These are phyloP conservation scores for Neolamprologus longior DNA, from an alignment of 2,113 vertebrate genomes.

Conservation along the genomic window DNA sequence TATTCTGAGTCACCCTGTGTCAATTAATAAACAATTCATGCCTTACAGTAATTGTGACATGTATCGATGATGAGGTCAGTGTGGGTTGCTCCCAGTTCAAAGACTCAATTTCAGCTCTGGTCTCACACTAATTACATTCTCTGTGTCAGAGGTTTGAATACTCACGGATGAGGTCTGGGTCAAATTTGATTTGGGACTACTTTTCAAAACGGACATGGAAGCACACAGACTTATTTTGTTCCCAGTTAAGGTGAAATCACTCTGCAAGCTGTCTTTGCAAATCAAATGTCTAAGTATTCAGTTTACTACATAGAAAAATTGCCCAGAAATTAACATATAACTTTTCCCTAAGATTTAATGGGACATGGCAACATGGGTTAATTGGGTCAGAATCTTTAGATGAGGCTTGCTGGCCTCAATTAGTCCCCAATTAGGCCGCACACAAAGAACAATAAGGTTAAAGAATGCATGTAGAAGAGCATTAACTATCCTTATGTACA, in stretches of 20 bases:
- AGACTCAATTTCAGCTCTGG: neutral
- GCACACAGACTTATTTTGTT: neutral
- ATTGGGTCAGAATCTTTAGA: neutral
- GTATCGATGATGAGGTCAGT: neutral
- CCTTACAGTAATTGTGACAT: neutral
- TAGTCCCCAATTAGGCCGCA: conserved; percentile 3
- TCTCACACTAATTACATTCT: conserved; percentile 14
- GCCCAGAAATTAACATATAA: neutral
- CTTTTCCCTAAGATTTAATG: neutral
- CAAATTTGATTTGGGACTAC: neutral
- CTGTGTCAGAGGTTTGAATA: neutral
- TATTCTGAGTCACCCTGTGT: neutral
- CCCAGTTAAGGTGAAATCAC: neutral
- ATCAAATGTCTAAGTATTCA: neutral
- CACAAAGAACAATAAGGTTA: neutral
- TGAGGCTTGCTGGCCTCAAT: conserved; percentile 36
- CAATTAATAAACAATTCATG: conserved; percentile 19
- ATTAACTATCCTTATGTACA: neutral
- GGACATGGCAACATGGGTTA: neutral
- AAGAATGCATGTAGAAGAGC: neutral
- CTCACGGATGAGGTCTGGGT: neutral
- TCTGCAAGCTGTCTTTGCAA: neutral
- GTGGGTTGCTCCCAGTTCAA: conserved; percentile 4
- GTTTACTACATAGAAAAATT: neutral
- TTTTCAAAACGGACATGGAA: neutral